These are phyloP conservation scores for Ophioninae sp. DNA, from an alignment of 2,888 invertebrate species.

Conservation along the genomic window DNA sequence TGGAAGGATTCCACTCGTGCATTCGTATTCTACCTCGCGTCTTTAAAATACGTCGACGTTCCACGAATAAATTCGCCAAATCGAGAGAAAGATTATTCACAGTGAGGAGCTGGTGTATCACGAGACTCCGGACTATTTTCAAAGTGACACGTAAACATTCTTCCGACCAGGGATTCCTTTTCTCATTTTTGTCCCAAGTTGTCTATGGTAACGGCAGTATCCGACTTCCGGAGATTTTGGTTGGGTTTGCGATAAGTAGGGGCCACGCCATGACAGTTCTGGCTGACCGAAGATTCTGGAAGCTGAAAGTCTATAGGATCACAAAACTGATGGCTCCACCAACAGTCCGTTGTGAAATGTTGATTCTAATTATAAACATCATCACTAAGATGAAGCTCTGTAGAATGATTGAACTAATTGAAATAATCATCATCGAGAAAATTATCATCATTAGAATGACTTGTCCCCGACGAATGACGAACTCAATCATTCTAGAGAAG, in stretches of 20 bases:
- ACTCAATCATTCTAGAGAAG: too few relatives aligned
- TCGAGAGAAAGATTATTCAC: slow-evolving; percentile 34
- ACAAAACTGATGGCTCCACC: too few relatives aligned
- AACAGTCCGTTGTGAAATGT: too few relatives aligned
- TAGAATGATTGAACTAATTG: too few relatives aligned
- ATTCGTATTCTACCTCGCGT: slow-evolving; percentile 31
- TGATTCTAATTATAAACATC: too few relatives aligned
- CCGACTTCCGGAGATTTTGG: neutral
- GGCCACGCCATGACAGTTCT: neutral
- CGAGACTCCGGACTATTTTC: neutral
- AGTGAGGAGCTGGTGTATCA: neutral
- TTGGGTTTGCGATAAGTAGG: neutral
- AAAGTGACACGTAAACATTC: slow-evolving; percentile 11
- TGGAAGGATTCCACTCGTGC: neutral
- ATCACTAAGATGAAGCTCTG: too few relatives aligned
- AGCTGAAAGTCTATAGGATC: too few relatives aligned
- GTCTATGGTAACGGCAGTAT: neutral
- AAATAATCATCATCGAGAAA: too few relatives aligned
- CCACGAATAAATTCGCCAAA: slow-evolving; percentile 36
- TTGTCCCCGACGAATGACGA: too few relatives aligned
- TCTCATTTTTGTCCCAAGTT: neutral
- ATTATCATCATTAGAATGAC: too few relatives aligned
- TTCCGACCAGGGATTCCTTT: neutral
- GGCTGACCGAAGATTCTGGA: too few relatives aligned
- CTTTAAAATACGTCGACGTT: slow-evolving; percentile 18